phyloP scores from a whole-genome alignment of 2,797 vertebrate species.

The Chrysocyon brachyurus region DNA sequence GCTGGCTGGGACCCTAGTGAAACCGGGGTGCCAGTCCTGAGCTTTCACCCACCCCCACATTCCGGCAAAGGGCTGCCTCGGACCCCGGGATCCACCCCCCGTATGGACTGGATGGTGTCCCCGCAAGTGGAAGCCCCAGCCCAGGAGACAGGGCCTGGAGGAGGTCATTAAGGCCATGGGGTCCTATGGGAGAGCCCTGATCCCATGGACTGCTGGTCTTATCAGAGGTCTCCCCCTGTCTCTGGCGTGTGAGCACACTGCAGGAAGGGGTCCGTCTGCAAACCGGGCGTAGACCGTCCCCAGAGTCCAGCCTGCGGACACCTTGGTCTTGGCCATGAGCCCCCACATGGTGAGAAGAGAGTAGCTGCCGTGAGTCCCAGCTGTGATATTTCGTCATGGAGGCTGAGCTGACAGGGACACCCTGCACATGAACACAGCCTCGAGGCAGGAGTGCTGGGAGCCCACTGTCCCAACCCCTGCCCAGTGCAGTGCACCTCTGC shows the following conservation, averaged over 20 bases:
- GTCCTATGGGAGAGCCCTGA: not conserved
- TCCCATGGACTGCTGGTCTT: not conserved
- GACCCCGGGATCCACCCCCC: accelerated
- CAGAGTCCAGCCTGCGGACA: accelerated
- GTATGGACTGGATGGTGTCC: not conserved
- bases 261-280: accelerated
- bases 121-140: not conserved
- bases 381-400: accelerated
- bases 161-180: not conserved
- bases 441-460: accelerated
- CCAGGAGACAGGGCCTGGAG: not conserved
- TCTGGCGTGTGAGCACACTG: accelerated
- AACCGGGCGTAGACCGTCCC: no score
- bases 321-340: not conserved
- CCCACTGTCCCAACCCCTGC: accelerated
- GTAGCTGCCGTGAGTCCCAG: accelerated
- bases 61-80: not conserved
- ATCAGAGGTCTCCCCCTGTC: not conserved
- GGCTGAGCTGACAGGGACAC: accelerated
- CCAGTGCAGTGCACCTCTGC: accelerated
- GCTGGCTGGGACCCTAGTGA: accelerated
- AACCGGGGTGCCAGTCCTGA: accelerated
- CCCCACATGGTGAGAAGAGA: not conserved
- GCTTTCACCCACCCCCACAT: not conserved
- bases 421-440: not conserved